Evolutionary conservation across 92 coral and sea anemone genomes (phyloP).

Genomic region (Micromussa lordhowensis): DNA sequence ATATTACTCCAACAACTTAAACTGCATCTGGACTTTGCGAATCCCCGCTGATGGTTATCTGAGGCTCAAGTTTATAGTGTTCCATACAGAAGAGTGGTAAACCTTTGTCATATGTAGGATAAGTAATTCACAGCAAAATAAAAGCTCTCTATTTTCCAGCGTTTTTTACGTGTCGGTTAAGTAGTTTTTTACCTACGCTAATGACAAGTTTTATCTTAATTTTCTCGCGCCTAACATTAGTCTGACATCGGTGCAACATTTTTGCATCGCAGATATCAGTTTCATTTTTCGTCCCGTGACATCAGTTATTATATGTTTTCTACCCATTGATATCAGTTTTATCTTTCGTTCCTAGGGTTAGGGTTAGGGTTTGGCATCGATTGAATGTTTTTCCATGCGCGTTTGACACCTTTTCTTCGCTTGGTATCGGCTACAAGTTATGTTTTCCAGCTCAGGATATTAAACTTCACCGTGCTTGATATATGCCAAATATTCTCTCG

Average conservation of each 20-base stretch:
- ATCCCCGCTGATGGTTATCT: conserved; percentile 9
- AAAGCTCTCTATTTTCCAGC: too few species aligned
- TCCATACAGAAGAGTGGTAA: conserved; percentile 21
- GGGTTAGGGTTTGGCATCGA: too few species aligned
- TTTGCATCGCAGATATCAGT: not conserved
- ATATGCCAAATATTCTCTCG: not conserved
- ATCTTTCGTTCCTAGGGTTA: too few species aligned
- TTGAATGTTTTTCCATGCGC: too few species aligned
- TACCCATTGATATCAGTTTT: not conserved
- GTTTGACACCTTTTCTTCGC: too few species aligned
- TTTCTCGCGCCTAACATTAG: not conserved
- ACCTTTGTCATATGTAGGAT: not conserved
- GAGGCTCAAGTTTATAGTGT: conserved; percentile 6
- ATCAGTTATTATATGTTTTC: not conserved
- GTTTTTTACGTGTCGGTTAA: too few species aligned
- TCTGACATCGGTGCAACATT: too few species aligned
- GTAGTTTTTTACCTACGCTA: not conserved
- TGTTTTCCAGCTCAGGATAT: too few species aligned
- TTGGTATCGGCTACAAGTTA: too few species aligned
- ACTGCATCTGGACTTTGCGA: conserved; percentile 5
- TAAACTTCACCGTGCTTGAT: too few species aligned
- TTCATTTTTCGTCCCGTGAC: not conserved
- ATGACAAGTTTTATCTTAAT: not conserved
- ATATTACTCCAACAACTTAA: conserved; percentile 1
- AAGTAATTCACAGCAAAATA: not conserved